phyloP scores from a whole-genome alignment of 2,888 invertebrate species.

The Agrotis exclamationis region DNA sequence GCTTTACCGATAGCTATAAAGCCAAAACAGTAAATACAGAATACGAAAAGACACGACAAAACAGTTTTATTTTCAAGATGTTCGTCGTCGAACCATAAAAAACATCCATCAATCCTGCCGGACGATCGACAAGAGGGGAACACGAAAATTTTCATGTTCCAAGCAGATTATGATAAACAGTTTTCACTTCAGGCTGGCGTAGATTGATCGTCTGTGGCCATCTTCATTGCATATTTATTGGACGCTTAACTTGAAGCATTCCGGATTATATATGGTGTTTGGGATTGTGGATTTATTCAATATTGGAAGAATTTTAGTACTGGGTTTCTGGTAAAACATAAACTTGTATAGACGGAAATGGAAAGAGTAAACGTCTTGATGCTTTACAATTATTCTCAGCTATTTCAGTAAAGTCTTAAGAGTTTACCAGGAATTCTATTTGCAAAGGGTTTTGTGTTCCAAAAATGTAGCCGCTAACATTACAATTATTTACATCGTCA shows the following conservation, averaged over 20 bases:
- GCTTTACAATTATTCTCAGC: slow-evolving; percentile 1
- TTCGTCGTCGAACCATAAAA: slow-evolving; percentile 49
- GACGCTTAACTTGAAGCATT: slow-evolving; percentile 74
- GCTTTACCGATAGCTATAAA: slow-evolving; percentile 6
- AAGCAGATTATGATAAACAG: slow-evolving; percentile 82
- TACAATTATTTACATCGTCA: slow-evolving; percentile 49
- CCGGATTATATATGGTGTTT: slow-evolving; percentile 70
- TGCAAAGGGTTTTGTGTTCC: not conserved
- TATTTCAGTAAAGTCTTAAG: not conserved
- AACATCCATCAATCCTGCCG: slow-evolving; percentile 57
- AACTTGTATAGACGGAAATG: not conserved
- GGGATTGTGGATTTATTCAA: slow-evolving; percentile 69
- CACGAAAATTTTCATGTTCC: slow-evolving; percentile 70
- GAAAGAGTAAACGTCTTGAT: not conserved
- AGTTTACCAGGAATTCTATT: slow-evolving; percentile 11
- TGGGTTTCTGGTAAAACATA: not conserved
- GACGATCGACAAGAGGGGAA: slow-evolving; percentile 61
- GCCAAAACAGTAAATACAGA: slow-evolving; percentile 12
- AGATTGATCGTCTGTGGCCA: slow-evolving; percentile 78
- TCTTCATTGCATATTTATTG: slow-evolving; percentile 85
- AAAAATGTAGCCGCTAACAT: slow-evolving; percentile 10
- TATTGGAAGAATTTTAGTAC: slow-evolving; percentile 24
- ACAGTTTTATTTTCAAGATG: slow-evolving; percentile 51
- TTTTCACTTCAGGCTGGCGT: slow-evolving; percentile 77
- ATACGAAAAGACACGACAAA: slow-evolving; percentile 26